Percentiles rank a stretch among this genome's conserved stretches.
Evolutionary conservation across 2,797 vertebrate genomes (phyloP).

Genomic region (Orestias chungarensis): DNA sequence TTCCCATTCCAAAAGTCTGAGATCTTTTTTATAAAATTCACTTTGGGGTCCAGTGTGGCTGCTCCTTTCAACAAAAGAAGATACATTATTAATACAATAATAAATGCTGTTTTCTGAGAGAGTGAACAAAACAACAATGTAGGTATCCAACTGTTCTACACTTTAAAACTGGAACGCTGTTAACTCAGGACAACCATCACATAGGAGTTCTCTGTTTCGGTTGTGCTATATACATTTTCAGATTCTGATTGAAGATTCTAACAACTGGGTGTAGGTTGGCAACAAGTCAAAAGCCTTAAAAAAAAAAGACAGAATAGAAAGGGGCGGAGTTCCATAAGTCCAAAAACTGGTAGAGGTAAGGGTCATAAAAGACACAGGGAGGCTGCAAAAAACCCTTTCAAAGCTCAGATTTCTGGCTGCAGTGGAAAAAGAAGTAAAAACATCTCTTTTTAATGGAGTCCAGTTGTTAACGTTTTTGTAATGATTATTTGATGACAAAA

Average conservation of each 20-base stretch:
- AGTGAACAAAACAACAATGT: too few relatives aligned
- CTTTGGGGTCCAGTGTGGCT: too few relatives aligned
- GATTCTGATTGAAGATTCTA: not conserved
- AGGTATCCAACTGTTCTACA: too few relatives aligned
- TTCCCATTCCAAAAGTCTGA: too few relatives aligned
- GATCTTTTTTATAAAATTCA: too few relatives aligned
- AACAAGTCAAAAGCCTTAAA: constrained; percentile 31
- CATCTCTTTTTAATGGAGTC: not conserved
- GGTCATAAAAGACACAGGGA: constrained; percentile 3
- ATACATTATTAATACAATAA: too few relatives aligned
- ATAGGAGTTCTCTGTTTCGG: too few relatives aligned
- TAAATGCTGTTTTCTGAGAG: too few relatives aligned
- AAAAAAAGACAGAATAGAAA: constrained; percentile 22
- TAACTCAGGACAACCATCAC: too few relatives aligned
- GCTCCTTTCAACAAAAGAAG: too few relatives aligned
- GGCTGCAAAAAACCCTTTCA: constrained; percentile 11
- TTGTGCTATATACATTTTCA: not conserved
- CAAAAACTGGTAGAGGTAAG: constrained; percentile 12
- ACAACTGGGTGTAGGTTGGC: constrained; percentile 14
- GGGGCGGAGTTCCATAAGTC: constrained; percentile 35
- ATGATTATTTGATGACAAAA: constrained; percentile 3
- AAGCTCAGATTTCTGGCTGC: not conserved
- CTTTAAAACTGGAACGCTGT: too few relatives aligned
- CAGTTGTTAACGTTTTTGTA: constrained; percentile 13
- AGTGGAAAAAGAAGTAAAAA: not conserved